Base-by-base conservation (phyloP, 2,113 vertebrate species). In the Pavo muticus region DNA sequence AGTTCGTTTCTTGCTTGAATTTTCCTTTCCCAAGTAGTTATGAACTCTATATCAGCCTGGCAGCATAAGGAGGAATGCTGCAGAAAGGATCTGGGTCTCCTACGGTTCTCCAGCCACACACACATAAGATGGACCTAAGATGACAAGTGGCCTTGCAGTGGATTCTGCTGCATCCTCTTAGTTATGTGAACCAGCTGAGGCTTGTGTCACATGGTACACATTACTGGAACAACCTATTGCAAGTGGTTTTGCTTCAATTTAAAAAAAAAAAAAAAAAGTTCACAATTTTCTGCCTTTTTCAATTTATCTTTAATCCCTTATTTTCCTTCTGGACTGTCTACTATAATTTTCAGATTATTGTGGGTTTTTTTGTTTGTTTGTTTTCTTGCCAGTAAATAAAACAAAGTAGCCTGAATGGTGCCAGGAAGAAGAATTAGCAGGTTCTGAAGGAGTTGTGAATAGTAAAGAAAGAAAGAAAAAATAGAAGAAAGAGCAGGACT, bases 271-370 rank as follows among this genome's bases (percentile, higher is more conserved):
- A 47, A 64, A 50, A 2, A 32, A 37, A 70, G 60, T 44, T 79
- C 21, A 83, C 30, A 1, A 1, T 52, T 88, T 80, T 42, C 35
- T 10, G 67, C 21, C 6, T 50, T 73, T 14, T 68, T 81, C 29
- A 48, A 1, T 75, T 93, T 75, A 64, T 35, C 52, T 24, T 78
- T 81, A 59, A 57, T 74, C 3, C 56, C 56, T n/a, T 57, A 40
- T 1, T 82, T 72, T 5, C 17, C 72, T 91, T 64, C 39, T 74
- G 13, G 9, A 6, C 0, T 3, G 4, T 35, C 8, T 9, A 1
- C 25, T 88, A 47, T 21, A 75, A 35, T 72, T 77, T 71, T 88
- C 73, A 47, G 37, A 5, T 74, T 45, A 9, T 47, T 70, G 52
- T 54, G 27, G 50, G 69, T 54, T 54, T 54, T 29, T 29, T 52